Evolutionary conservation across 1,140 invertebrate species (phyloP), one percentile per base, ranked within the genome.

Genomic region (Ctenoplectra terminalis): DNA sequence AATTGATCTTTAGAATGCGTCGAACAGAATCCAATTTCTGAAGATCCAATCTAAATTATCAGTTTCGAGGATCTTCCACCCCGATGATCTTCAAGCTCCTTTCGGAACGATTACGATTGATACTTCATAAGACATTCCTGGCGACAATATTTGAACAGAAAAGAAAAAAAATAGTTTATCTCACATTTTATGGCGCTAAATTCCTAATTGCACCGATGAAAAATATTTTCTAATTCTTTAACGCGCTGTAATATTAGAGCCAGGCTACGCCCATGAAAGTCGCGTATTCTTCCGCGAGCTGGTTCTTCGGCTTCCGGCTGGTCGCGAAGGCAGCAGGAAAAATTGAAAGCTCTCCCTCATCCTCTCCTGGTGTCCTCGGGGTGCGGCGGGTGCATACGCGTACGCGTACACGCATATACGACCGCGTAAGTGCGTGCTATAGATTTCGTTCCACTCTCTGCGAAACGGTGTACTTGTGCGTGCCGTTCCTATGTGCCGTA

Each of bases 391-490:
- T 37, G 66, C 46, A 63, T 64, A 73, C 52, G 56, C 77, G 48
- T 64, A 61, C 82, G 84, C 70, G 82, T 82, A 78, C 61, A 82
- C 79, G 79, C 79, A 79, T 70, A 81, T 69, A 61, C 79, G 60
- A 63, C 52, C 48, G 67, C 71, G 81, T 84, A 78, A 74, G 81
- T 71, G 75, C 77, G 72, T 82, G 79, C 84, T 88, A 86, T 90
- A 88, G 88, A 90, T 90, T 87, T 90, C 87, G 87, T 72, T 88
- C 83, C 84, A 85, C 87, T 87, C 84, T 88, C 83, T 82, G 82
- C 84, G 83, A 87, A 87, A 85, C 89, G 87, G 89, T 90, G 81
- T 82, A 92, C 91, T 93, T 92, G 90, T 92, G 91, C 88, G 88
- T 87, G 87, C 81, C 87, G 67, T 46, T 72, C 67, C 90, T 69